Evolutionary conservation across 2,888 invertebrate species (phyloP).

Genomic region (Ochropacha duplaris): DNA sequence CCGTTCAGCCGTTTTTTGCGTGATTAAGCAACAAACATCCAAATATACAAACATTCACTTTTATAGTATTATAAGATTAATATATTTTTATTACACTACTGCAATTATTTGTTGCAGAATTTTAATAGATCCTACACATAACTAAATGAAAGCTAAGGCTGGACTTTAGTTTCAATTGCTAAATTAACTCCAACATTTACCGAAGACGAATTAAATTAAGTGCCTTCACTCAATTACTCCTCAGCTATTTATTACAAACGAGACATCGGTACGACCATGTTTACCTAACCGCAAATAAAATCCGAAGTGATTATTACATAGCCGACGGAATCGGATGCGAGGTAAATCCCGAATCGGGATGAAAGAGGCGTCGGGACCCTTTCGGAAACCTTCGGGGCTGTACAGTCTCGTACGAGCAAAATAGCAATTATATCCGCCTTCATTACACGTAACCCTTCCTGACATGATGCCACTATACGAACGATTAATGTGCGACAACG

Average conservation of each 20-base stretch:
- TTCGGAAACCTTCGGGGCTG: slow-evolving; percentile 12
- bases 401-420: slow-evolving; percentile 52
- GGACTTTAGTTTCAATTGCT: too few species aligned
- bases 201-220: background rate
- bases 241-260: background rate
- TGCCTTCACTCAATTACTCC: background rate
- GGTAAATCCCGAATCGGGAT: slow-evolving; percentile 15
- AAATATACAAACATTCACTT: too few species aligned
- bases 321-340: slow-evolving; percentile 8
- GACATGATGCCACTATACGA: slow-evolving; percentile 27
- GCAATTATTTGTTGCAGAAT: too few species aligned
- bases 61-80: too few species aligned
- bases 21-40: too few species aligned
- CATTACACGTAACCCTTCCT: slow-evolving; percentile 63
- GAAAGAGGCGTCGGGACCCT: slow-evolving; percentile 20
- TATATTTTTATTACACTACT: too few species aligned
- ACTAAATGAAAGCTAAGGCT: too few species aligned
- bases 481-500: slow-evolving; percentile 39
- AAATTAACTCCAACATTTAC: background rate
- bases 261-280: background rate
- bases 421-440: slow-evolving; percentile 75
- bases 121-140: too few species aligned
- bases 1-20: too few species aligned
- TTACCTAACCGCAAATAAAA: slow-evolving; percentile 5
- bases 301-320: slow-evolving; percentile 10